Conservation (phyloP, 2,888 invertebrate species). For the Keiferia lycopersicella region DNA sequence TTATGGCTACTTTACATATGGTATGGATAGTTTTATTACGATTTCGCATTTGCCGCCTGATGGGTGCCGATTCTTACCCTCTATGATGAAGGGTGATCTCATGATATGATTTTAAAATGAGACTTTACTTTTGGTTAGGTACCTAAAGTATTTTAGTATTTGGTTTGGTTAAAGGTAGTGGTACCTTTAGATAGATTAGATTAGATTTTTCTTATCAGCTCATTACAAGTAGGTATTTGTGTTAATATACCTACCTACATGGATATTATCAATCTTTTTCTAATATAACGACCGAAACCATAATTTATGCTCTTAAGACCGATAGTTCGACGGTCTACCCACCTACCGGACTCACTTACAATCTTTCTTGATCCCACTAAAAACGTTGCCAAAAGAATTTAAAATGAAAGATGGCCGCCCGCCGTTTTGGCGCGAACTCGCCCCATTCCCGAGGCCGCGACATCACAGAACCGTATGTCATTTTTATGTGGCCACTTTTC, state of each 20-base stretch:
- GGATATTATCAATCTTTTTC: no score
- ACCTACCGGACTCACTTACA: not conserved
- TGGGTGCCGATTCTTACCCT: constrained; percentile 59
- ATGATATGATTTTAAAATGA: constrained; percentile 17
- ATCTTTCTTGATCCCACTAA: constrained; percentile 14
- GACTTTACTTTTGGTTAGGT: not conserved
- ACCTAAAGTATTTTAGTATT: not conserved
- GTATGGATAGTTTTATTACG: constrained; percentile 78
- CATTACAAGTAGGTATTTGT: no score
- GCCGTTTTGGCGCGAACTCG: constrained; percentile 18
- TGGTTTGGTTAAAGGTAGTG: no score
- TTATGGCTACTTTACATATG: constrained; percentile 80
- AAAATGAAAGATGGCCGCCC: constrained; percentile 17
- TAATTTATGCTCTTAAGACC: not conserved
- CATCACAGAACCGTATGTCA: constrained; percentile 70
- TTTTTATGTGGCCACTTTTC: constrained; percentile 81
- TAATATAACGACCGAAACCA: no score
- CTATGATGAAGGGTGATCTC: constrained; percentile 21
- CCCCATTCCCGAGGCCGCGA: constrained; percentile 35
- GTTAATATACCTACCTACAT: no score
- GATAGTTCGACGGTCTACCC: not conserved
- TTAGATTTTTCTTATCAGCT: no score
- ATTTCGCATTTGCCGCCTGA: constrained; percentile 81
- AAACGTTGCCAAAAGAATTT: constrained; percentile 20
- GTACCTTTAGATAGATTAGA: no score